A percentile compares a stretch with the other conserved stretches of the same genome.
These are phyloP conservation scores for Catharus bicknelli DNA, from an alignment of 2,113 vertebrate species.

Conservation along the genomic window DNA sequence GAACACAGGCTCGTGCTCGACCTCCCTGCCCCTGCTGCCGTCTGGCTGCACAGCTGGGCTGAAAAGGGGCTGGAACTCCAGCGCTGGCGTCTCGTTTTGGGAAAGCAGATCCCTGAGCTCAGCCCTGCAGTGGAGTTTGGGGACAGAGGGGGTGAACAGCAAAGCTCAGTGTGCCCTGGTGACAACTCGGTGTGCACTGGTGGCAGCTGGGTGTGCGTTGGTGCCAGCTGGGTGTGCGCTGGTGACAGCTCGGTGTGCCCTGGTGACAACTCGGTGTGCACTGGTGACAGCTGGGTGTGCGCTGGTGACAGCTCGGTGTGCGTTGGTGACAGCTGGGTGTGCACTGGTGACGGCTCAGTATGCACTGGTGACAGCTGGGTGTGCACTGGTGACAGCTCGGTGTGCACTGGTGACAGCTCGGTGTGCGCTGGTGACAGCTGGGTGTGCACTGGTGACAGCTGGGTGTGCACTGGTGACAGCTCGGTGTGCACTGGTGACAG, in stretches of 20 bases:
- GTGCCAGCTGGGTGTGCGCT: no score
- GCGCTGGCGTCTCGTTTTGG: rapidly evolving
- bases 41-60: rapidly evolving
- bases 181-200: rapidly evolving
- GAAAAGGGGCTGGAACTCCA: rapidly evolving
- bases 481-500: no score
- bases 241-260: no score
- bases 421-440: no score
- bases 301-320: no score
- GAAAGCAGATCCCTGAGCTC: neutral
- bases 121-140: rapidly evolving
- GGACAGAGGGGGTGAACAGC: neutral
- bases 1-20: neutral
- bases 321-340: neutral
- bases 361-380: no score
- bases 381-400: no score
- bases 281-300: neutral
- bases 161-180: no score
- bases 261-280: no score
- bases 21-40: neutral
- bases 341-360: no score
- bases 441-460: no score
- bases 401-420: neutral
- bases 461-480: no score
- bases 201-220: neutral